Conservation (phyloP, 1,140 invertebrate genomes). For the Kradibia gibbosae region DNA sequence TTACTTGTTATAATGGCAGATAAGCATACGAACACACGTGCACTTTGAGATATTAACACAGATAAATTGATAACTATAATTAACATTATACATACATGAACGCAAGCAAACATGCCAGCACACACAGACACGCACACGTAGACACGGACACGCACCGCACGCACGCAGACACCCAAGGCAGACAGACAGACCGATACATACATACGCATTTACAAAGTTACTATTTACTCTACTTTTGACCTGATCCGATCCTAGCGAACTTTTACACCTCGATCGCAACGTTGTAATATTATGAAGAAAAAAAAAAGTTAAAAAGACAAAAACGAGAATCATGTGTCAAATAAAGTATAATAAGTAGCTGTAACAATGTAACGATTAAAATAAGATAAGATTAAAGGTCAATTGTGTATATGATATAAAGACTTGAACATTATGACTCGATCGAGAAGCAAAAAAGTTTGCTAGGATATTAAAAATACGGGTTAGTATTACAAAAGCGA, state of each 20-base stretch:
- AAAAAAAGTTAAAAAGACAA: slow-evolving; percentile 19
- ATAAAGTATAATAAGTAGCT: slow-evolving; percentile 49
- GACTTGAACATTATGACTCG: slow-evolving; percentile 21
- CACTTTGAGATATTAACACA: not conserved
- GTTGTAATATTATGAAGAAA: slow-evolving; percentile 25
- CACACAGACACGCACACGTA: not conserved
- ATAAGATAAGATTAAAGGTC: slow-evolving; percentile 45
- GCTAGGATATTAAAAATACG: slow-evolving; percentile 38
- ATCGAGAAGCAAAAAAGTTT: slow-evolving; percentile 34
- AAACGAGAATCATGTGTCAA: slow-evolving; percentile 48
- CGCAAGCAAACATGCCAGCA: not conserved
- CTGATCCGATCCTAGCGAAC: slow-evolving; percentile 37
- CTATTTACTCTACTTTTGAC: slow-evolving; percentile 18
- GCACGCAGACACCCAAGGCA: not conserved
- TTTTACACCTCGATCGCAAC: slow-evolving; percentile 36
- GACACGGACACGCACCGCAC: not conserved
- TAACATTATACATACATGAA: not conserved
- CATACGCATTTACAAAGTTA: not conserved
- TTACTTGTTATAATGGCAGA: slow-evolving; percentile 12
- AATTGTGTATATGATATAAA: slow-evolving; percentile 46
- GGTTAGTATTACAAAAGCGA: not conserved
- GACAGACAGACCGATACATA: not conserved
- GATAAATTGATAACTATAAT: not conserved
- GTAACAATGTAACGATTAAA: slow-evolving; percentile 41
- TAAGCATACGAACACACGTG: not conserved